These are phyloP conservation scores for Stichopus chloronotus DNA, from an alignment of 35 echinoderm and acorn worm species.

Conservation along the genomic window DNA sequence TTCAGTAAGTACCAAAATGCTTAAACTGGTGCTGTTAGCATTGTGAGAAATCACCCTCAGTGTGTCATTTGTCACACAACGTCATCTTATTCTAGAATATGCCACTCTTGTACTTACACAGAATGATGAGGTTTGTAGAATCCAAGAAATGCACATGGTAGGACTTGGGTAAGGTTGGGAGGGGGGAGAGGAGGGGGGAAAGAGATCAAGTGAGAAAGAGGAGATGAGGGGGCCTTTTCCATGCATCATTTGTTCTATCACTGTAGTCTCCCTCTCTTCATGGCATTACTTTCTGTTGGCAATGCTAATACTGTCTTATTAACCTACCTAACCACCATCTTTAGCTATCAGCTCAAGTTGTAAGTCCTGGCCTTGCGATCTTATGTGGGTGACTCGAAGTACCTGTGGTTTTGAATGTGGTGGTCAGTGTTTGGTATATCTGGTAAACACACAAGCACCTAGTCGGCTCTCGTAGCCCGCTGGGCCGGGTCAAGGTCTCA, in stretches of 20 bases:
- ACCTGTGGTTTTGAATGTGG: constrained; percentile 10
- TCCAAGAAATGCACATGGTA: constrained; percentile 5
- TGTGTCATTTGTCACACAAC: too few relatives aligned
- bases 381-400: constrained; percentile 19
- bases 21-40: too few relatives aligned
- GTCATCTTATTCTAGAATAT: too few relatives aligned
- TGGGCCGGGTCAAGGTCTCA: background rate
- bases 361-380: constrained; percentile 1
- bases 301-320: constrained; percentile 32
- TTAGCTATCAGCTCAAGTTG: constrained; percentile 39
- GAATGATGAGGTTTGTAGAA: background rate
- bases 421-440: background rate
- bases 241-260: background rate
- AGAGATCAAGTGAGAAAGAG: background rate
- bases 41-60: too few relatives aligned
- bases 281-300: background rate
- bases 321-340: constrained; percentile 46
- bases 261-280: background rate
- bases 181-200: background rate
- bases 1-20: too few relatives aligned
- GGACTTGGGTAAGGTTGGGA: background rate
- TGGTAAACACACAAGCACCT: background rate
- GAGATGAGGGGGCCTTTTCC: background rate
- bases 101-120: too few relatives aligned
- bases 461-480: background rate